Evolutionary conservation across 2,113 vertebrate species (phyloP), one percentile per base, ranked within the genome.

Genomic region (Oxyura jamaicensis): DNA sequence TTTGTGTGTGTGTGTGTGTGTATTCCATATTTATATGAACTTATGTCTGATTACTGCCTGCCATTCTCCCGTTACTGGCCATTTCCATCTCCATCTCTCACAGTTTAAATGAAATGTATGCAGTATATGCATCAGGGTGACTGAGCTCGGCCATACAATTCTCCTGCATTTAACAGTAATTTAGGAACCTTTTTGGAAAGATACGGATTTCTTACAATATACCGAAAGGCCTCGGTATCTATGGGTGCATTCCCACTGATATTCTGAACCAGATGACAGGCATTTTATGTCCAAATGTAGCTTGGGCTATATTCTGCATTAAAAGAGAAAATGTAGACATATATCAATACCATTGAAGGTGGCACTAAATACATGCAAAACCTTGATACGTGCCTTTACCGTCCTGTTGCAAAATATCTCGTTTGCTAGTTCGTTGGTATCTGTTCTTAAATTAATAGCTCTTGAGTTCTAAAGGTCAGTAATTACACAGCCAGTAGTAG

Each of bases 391-490:
- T 75, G 80, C 68, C 79, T 93, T 88, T 79, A 36, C 83, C 46
- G 36, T 94, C 60, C 60, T 81, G 60, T 56, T 95, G 77, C 58
- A 91, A 89, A 95, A 89, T 84, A 87, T 87, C 58, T 97, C 50
- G 0, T 87, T 87, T 92, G 93, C 73, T 91, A 80, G 63, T 94
- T 93, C 94, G 36, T 41, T 92, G 85, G 44, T 95, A 68, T 89
- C 94, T 91, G 56, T 79, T 93, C 84, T 96, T 95, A 92, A 96
- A 97, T 96, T 95, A 95, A 96, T 93, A 89, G 81, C 94, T 93
- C 58, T 84, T 48, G 71, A 86, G 93, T 92, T 95, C 83, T 92
- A 93, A 89, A 96, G 94, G 94, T 96, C 91, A 96, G 91, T 93
- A 96, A 95, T 96, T 97, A 96, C 93, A 95, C 69, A 95, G 93